Base-by-base conservation (phyloP, 2,113 vertebrate species). In the Halichoeres trimaculatus region DNA sequence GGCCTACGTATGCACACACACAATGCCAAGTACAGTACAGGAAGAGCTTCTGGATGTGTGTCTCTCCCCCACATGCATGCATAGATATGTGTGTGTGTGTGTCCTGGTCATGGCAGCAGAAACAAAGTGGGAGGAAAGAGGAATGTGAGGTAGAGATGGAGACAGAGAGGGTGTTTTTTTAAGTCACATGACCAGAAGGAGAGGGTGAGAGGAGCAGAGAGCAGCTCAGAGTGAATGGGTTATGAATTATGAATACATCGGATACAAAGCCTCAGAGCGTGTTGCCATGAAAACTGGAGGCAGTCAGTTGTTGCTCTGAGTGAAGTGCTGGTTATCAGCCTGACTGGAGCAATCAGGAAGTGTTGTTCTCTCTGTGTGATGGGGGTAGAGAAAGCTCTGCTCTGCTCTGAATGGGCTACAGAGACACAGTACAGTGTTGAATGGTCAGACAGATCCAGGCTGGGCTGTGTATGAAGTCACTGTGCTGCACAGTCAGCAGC, bases 241-340 rank as follows among this genome's bases (percentile, higher is more conserved):
- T 24, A 60, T 70, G 50, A 79, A 82, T 76, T 53, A 80, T 79
- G 53, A 79, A 79, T 65, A 38, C 0, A 3, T 47, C 14, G 20
- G 43, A 13, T 51, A 8, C 41, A 41, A 48, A 75, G 41, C 38
- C 54, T 23, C 34, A 0, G 50, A 47, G 47, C 8, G n/a, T 22
- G 65, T 58, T 70, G 38, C 59, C 26, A 59, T 70, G 53, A 80
- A 80, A 64, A 26, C 62, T 30, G 16, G 17, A 68, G 47, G 47
- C 57, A 16, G 23, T 52, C 23, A 30, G 8, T 56, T 19, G n/a
- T 30, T 26, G 41, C 41, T 16, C 41, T 43, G 13, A 14, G 41
- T n/a, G n/a, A n/a, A n/a, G n/a, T n/a, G n/a, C n/a, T n/a, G n/a
- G n/a, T n/a, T n/a, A n/a, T n/a, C n/a, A n/a, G n/a, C n/a, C n/a